Evolutionary conservation across 2,888 invertebrate genomes (phyloP).

Genomic region (Agriotes lineatus): DNA sequence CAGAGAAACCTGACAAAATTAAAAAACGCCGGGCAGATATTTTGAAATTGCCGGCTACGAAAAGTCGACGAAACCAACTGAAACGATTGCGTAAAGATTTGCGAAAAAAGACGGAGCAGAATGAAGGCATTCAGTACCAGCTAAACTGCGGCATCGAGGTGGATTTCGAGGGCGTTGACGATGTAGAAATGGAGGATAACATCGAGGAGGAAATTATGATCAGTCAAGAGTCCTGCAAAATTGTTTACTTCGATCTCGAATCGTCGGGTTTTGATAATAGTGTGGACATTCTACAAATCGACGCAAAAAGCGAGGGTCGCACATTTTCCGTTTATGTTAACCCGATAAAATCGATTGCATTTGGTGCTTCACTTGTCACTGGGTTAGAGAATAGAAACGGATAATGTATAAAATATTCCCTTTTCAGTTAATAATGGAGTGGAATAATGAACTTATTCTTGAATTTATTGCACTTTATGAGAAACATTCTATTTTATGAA

Average conservation of each 20-base stretch:
- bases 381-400: slow-evolving; percentile 4
- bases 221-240: neutral
- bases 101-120: slow-evolving; percentile 29
- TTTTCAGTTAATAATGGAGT: no score
- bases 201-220: neutral
- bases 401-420: no score
- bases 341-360: neutral
- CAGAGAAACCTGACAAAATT: no score
- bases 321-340: slow-evolving; percentile 13
- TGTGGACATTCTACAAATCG: slow-evolving; percentile 20
- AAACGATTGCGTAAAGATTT: slow-evolving; percentile 34
- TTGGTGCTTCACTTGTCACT: neutral
- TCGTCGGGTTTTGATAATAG: slow-evolving; percentile 4
- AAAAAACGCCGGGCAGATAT: no score
- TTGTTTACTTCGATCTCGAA: slow-evolving; percentile 21
- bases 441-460: no score
- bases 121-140: slow-evolving; percentile 28
- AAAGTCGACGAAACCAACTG: slow-evolving; percentile 27
- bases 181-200: neutral
- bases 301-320: slow-evolving; percentile 3
- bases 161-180: neutral
- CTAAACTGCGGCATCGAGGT: neutral
- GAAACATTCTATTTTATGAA: no score
- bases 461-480: no score
- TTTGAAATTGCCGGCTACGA: slow-evolving; percentile 16